Base-by-base conservation (phyloP, 2,797 vertebrate species). In the Neosilurus mollespiculum region DNA sequence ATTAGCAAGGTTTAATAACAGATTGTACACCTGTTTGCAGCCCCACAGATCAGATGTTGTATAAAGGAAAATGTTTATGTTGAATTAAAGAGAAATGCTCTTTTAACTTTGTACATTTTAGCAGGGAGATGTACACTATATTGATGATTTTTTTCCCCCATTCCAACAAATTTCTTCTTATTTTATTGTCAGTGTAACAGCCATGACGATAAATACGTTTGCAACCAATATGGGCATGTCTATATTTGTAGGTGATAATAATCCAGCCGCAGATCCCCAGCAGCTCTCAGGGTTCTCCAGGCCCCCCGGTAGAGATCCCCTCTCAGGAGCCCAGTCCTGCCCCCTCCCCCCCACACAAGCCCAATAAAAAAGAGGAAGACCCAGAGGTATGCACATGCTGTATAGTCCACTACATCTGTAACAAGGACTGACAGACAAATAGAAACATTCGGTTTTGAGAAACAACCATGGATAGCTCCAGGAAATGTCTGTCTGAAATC, bases 211-310 rank as follows among this genome's bases (percentile, higher is more conserved):
- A 24, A 78, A 62, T 15, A 11, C 2, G 2, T 59, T 59, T 37
- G 22, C 22, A 70, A 30, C 3, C 20, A 4, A 15, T 70, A 62
- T 64, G 43, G 8, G 53, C 53, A 24, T 43, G 9, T 8, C 9
- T 70, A 78, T 87, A 4, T 79, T 0, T 86, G 8, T 91, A 99
- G 98, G 96, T 99, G 90, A 97, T 99, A 86, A 96, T 99, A 84
- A 95, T 99, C 90, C 97, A 99, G 90, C 97, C 98, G 24, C 96
- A 97, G 95, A 94, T 95, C 83, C 96, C 93, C 83, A 89, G 90
- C 90, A 87, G 89, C 87, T 87, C 87, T 0, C 93, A 97, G 90
- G 93, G 91, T 1, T 94, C 96, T 85, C 93, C 95, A 1, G 94
- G 93, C 86, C 90, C 82, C 89, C 94, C 93, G 83, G 91, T 91